phyloP scores from a whole-genome alignment of 2,113 vertebrate genomes.

The Rhea americana region DNA sequence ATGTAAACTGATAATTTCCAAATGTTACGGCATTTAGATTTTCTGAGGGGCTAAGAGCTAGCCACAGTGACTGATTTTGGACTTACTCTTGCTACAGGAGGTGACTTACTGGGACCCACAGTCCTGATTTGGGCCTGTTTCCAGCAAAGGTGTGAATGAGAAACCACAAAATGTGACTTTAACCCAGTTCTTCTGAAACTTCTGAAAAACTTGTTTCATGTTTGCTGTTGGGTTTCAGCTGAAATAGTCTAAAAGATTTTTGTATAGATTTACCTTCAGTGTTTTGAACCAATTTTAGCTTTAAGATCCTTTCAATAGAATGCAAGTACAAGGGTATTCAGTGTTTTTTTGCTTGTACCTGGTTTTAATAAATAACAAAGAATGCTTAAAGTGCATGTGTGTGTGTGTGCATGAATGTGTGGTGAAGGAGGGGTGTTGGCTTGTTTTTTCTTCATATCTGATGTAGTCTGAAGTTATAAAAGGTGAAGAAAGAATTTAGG shows the following conservation, averaged over 20 bases:
- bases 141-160: not conserved
- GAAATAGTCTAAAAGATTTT: not conserved
- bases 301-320: not conserved
- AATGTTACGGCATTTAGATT: not conserved
- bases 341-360: not conserved
- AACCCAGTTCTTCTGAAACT: not conserved
- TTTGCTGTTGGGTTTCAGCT: not conserved
- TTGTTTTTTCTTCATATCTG: not conserved
- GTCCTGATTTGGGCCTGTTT: not conserved
- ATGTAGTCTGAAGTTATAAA: not conserved
- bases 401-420: not conserved
- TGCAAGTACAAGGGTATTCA: not conserved
- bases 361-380: not conserved
- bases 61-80: not conserved
- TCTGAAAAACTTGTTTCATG: not conserved
- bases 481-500: not conserved
- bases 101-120: not conserved
- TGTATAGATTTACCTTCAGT: not conserved
- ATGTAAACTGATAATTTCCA: not conserved
- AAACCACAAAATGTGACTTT: not conserved
- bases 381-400: not conserved
- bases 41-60: not conserved
- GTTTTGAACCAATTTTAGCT: not conserved
- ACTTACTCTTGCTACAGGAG: not conserved
- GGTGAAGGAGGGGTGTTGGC: fast-evolving